Evolutionary conservation across 2,888 invertebrate species (phyloP), one percentile per base, ranked within the genome.

Genomic region (Metalampra italica): DNA sequence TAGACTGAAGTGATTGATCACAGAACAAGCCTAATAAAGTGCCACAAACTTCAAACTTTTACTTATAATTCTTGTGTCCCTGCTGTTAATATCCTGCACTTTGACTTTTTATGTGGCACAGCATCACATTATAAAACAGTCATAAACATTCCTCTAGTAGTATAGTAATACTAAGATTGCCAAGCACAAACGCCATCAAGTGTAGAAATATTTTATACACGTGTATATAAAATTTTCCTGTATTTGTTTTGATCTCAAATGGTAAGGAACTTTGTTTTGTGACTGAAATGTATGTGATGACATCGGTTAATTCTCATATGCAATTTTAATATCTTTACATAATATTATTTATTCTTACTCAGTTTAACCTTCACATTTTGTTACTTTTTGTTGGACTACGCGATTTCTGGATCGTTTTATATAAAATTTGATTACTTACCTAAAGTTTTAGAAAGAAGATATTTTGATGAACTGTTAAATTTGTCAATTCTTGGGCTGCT

Each of bases 401-500:
- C 8, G 29, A 30, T n/a, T n/a, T n/a, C 44, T 43, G 7, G 11
- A 9, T 43, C 12, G 9, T 9, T 30, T 13, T 43, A 14, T 43
- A 32, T 43, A 3, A 7, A 8, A 11, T 34, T 9, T 43, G 32
- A 13, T 9, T 34, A 12, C 32, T 43, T n/a, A 34, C 13, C 34
- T 43, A 22, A 22, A 22, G 22, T 22, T 22, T 22, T n/a, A n/a
- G n/a, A 22, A 22, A 22, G 22, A 3, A 22, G 2, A 43, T 34
- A 34, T 34, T 32, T 43, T 45, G 13, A 40, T 46, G 15, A 37
- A 45, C 38, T 36, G 30, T 57, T 66, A 64, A 63, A 66, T 62
- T 70, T 79, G 87, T 86, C 87, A 87, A 87, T 87, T 87, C 68
- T 69, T 71, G 63, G 80, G 83, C 73, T 82, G 84, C 75, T 82